Evolutionary conservation across 2,113 vertebrate species (phyloP), one percentile per base, ranked within the genome.

Genomic region (Silurus asotus): DNA sequence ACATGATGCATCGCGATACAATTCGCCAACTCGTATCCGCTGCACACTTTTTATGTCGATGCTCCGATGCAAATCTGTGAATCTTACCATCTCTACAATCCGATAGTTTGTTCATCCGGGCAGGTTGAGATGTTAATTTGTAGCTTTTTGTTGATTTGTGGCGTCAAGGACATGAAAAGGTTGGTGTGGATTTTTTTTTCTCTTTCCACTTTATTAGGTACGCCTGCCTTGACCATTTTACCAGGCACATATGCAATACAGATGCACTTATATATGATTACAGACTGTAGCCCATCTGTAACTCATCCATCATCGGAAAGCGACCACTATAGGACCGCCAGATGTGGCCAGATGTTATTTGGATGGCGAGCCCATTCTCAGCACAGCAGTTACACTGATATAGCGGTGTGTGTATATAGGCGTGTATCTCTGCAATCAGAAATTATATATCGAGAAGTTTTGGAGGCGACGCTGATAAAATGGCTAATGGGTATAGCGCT

Each of bases 311-410:
- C 13, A 77, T 15, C 28, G 51, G 13, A 55, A 25, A 55, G 74
- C 6, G 5, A 25, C 23, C 23, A 53, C 5, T 53, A 15, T 53
- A 76, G 74, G n/a, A 55, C 51, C 74, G 17, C 51, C 74, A 77
- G 49, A 25, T 76, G 74, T 76, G 23, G 49, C 49, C 49, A 76
- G 74, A 76, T 76, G 74, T 77, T 77, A 25, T 77, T 56, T 55
- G 74, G 23, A 25, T 55, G 51, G 51, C 25, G 23, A 76, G 14
- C 8, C 37, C 72, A 75, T 75, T 75, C 72, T 75, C 5, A 7
- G 72, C 11, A 53, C 23, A 53, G 74, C 11, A 51, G 49, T 56
- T 49, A 56, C 51, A 28, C 13, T 77, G 74, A 77, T 55, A 8
- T 25, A 77, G 10, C 13, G n/a, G 74, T 25, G 48, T 49, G 45